Evolutionary conservation across 2,113 vertebrate species (phyloP).

Genomic region (Pungitius pungitius): DNA sequence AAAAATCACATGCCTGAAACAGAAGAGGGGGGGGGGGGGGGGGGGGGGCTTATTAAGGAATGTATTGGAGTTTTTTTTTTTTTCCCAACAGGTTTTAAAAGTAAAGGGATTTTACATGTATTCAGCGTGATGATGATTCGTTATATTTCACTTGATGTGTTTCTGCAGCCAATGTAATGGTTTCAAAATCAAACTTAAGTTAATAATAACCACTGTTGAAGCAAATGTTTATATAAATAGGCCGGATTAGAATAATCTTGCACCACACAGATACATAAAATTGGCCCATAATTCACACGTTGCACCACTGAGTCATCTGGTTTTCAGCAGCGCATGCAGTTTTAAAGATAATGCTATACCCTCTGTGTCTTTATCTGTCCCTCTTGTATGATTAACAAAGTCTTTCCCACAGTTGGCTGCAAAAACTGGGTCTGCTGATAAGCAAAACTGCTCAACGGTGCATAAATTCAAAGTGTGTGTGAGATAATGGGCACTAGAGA

Average conservation of each 20-base stretch:
- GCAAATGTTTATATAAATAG: too few relatives aligned
- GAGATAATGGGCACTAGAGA: not conserved
- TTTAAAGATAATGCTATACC: not conserved
- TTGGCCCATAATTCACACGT: not conserved
- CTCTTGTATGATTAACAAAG: not conserved
- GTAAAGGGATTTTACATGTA: not conserved
- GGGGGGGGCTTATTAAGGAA: not conserved
- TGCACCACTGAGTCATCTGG: not conserved
- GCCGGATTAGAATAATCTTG: not conserved
- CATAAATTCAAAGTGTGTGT: not conserved
- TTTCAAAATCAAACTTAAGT: not conserved
- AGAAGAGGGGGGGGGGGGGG: not conserved
- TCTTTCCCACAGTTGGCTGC: not conserved
- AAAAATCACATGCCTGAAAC: slow-evolving; percentile 89
- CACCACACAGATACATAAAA: not conserved
- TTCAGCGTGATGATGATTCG: not conserved
- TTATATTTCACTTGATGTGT: not conserved
- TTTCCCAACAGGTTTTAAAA: not conserved
- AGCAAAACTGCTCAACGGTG: not conserved
- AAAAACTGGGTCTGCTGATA: not conserved
- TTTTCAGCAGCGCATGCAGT: not conserved
- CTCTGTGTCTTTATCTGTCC: not conserved
- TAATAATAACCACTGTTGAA: too few relatives aligned
- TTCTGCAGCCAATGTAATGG: not conserved
- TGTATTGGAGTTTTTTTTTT: not conserved